Evolutionary conservation across 2,888 invertebrate species (phyloP).

Genomic region (Morpho helenor): DNA sequence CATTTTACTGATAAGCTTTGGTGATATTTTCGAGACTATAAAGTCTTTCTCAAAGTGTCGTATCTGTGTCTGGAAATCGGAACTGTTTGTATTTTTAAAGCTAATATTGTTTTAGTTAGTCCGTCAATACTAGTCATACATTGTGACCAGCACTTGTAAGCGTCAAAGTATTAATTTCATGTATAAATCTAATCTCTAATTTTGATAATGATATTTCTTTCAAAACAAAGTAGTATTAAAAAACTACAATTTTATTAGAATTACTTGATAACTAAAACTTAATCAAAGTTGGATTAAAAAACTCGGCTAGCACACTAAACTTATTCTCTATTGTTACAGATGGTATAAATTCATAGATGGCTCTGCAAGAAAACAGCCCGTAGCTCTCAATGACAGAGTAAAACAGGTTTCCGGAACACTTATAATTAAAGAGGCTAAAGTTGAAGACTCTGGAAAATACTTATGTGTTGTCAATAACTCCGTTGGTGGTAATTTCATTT

Average conservation of each 20-base stretch:
- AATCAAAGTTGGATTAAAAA: too few relatives aligned
- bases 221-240: too few relatives aligned
- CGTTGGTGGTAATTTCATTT: slow-evolving; percentile 82
- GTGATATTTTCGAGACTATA: slow-evolving; percentile 9
- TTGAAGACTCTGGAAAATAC: slow-evolving; percentile 96
- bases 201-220: slow-evolving; percentile 12
- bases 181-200: neutral
- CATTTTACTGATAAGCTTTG: slow-evolving; percentile 3
- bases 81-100: slow-evolving; percentile 8
- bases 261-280: too few relatives aligned
- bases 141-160: neutral
- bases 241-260: too few relatives aligned
- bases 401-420: slow-evolving; percentile 96
- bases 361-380: slow-evolving; percentile 91
- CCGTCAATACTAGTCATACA: slow-evolving; percentile 6
- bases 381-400: slow-evolving; percentile 92
- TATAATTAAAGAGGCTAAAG: slow-evolving; percentile 93
- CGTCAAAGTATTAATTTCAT: neutral
- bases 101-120: slow-evolving; percentile 16
- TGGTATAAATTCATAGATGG: slow-evolving; percentile 97
- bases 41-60: slow-evolving; percentile 14
- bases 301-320: slow-evolving; percentile 36
- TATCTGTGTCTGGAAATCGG: slow-evolving; percentile 15
- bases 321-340: slow-evolving; percentile 83
- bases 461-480: slow-evolving; percentile 96